Conservation (phyloP, 2,888 invertebrate genomes). For the Mongoloraphidia duomilia region DNA sequence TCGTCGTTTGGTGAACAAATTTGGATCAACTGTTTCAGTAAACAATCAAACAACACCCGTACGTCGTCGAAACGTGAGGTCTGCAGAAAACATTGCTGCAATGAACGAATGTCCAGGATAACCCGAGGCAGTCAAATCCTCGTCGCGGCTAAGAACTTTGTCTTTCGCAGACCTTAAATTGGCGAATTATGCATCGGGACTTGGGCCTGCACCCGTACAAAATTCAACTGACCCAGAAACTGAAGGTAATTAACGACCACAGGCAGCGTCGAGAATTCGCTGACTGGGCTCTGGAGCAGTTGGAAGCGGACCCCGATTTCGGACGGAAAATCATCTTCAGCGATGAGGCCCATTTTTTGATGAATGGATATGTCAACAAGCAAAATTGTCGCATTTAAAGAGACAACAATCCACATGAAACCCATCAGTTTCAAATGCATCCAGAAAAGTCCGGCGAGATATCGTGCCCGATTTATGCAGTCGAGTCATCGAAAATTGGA, state of each 20-base stretch:
- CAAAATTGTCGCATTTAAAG: slow-evolving; percentile 20
- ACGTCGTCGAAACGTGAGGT: too few species aligned
- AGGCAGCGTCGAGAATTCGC: slow-evolving; percentile 13
- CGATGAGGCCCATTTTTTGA: not conserved
- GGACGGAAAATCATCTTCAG: slow-evolving; percentile 12
- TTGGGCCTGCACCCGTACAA: slow-evolving; percentile 14
- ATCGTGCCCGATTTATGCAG: too few species aligned
- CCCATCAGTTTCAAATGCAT: too few species aligned
- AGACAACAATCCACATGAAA: too few species aligned
- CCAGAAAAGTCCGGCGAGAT: too few species aligned
- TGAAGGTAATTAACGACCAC: slow-evolving; percentile 13
- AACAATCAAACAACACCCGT: too few species aligned
- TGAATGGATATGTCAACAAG: slow-evolving; percentile 17
- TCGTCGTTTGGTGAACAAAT: slow-evolving; percentile 8
- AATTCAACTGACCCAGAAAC: slow-evolving; percentile 13
- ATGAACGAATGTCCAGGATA: slow-evolving; percentile 20
- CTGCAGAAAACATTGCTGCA: slow-evolving; percentile 19
- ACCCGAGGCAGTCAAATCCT: slow-evolving; percentile 21
- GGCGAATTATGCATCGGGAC: slow-evolving; percentile 14
- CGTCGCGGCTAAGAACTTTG: slow-evolving; percentile 18
- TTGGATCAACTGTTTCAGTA: slow-evolving; percentile 15
- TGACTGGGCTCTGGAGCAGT: slow-evolving; percentile 11
- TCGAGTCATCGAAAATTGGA: too few species aligned
- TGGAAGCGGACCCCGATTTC: slow-evolving; percentile 12
- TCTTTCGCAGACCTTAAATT: slow-evolving; percentile 19